Percentiles rank a stretch among this genome's conserved stretches.
Conservation (phyloP, 2,888 invertebrate species). For the Polietes domitor region DNA sequence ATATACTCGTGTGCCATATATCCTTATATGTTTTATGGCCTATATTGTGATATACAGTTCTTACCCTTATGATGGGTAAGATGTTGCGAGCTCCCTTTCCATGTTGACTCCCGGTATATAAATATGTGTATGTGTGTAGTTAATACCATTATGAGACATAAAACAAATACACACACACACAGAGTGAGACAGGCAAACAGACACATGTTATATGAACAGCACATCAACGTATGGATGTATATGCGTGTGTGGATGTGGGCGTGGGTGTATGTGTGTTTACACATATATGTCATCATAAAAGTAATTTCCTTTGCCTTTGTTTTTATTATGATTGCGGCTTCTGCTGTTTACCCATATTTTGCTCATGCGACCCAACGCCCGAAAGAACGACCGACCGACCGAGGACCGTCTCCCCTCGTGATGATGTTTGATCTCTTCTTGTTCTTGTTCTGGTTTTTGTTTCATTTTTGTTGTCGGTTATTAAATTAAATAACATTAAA, state of each 20-base stretch:
- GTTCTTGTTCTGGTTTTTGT: background rate
- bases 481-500: conserved; percentile 35
- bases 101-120: background rate
- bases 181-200: background rate
- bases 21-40: conserved; percentile 12
- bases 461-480: too few relatives aligned
- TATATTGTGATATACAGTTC: conserved; percentile 22
- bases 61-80: background rate
- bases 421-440: background rate
- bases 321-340: conserved; percentile 49
- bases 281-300: conserved; percentile 50
- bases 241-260: background rate
- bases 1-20: background rate
- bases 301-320: conserved; percentile 48
- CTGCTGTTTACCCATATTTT: conserved; percentile 7
- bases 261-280: background rate
- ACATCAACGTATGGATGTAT: too few relatives aligned
- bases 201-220: background rate
- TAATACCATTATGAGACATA: conserved; percentile 29
- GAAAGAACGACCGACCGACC: too few relatives aligned
- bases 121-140: background rate
- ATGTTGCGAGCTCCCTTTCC: background rate
- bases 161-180: conserved; percentile 1
- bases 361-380: too few relatives aligned
- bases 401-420: background rate